Evolutionary conservation across 2,888 invertebrate genomes (phyloP).

Genomic region (Sphaerophoria taeniata): DNA sequence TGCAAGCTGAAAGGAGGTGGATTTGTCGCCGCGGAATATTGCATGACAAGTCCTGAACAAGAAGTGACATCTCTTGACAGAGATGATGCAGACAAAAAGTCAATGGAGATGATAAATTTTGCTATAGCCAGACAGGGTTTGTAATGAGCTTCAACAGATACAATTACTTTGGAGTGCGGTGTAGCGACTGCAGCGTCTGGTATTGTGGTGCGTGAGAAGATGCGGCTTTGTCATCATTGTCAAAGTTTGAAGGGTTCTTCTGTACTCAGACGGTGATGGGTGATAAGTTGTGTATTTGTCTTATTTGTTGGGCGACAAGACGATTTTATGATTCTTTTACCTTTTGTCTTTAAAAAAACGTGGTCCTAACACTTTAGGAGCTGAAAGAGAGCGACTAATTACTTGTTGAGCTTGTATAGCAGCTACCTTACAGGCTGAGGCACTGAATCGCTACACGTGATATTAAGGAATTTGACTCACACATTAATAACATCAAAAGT

Average conservation of each 20-base stretch:
- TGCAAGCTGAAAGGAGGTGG: neutral
- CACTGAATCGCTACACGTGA: too few relatives aligned
- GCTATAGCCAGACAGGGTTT: constrained; percentile 4
- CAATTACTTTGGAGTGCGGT: constrained; percentile 41
- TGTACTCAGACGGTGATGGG: neutral
- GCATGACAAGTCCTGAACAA: constrained; percentile 11
- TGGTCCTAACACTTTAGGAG: too few relatives aligned
- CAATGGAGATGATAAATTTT: neutral
- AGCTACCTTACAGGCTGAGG: too few relatives aligned
- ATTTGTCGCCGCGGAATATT: constrained; percentile 38
- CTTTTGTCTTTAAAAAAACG: too few relatives aligned
- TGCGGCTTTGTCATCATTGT: constrained; percentile 51
- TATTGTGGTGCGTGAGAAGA: neutral
- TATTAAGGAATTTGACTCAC: too few relatives aligned
- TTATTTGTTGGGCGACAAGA: neutral
- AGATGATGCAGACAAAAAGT: constrained; percentile 34
- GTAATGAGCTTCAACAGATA: constrained; percentile 37
- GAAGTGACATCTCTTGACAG: constrained; percentile 57
- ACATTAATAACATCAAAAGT: too few relatives aligned
- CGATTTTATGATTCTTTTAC: too few relatives aligned
- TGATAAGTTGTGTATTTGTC: neutral
- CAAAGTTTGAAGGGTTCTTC: constrained; percentile 14
- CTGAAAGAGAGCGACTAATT: too few relatives aligned
- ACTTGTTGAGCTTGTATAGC: too few relatives aligned
- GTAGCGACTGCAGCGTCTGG: too few relatives aligned